A percentile compares a stretch with the other conserved stretches of the same genome.
phyloP scores from a whole-genome alignment of 2,113 vertebrate species.

The Myotis brandtii region DNA sequence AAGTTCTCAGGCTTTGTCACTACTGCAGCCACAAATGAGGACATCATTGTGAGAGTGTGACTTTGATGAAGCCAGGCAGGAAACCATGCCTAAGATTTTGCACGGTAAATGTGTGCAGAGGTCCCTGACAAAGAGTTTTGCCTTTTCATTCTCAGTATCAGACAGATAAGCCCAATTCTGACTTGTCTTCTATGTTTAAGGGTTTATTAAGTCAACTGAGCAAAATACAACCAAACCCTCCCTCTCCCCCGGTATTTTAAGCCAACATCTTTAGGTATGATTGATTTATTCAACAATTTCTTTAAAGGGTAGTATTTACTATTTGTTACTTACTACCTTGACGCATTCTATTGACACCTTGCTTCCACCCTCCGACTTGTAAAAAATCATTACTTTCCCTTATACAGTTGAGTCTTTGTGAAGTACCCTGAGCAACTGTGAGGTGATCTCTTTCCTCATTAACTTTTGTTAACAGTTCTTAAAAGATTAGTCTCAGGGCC shows the following conservation, averaged over 20 bases:
- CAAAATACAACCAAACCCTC: not conserved
- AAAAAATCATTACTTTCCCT: constrained; percentile 42
- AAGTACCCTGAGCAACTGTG: constrained; percentile 38
- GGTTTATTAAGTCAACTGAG: constrained; percentile 21
- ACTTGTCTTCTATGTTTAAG: not conserved
- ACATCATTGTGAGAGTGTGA: constrained; percentile 63
- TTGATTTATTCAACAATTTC: not conserved
- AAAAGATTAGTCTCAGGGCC: not conserved
- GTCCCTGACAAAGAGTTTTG: constrained; percentile 55
- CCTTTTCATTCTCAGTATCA: constrained; percentile 59
- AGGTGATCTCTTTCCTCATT: not conserved
- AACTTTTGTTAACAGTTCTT: not conserved
- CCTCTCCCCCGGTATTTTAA: not conserved
- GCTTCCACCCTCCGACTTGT: not conserved
- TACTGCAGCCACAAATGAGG: constrained; percentile 69
- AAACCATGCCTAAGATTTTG: constrained; percentile 56
- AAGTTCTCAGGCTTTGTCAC: constrained; percentile 59
- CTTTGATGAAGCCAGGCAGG: constrained; percentile 13
- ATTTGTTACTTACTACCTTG: constrained; percentile 9
- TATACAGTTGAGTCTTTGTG: not conserved
- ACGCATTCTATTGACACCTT: constrained; percentile 35
- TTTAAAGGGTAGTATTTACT: constrained; percentile 47
- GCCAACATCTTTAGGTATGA: not conserved
- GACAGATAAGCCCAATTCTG: constrained; percentile 9
- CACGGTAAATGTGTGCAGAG: constrained; percentile 44